Evolutionary conservation across 2,113 vertebrate genomes (phyloP).

Genomic region (Mellivora capensis): DNA sequence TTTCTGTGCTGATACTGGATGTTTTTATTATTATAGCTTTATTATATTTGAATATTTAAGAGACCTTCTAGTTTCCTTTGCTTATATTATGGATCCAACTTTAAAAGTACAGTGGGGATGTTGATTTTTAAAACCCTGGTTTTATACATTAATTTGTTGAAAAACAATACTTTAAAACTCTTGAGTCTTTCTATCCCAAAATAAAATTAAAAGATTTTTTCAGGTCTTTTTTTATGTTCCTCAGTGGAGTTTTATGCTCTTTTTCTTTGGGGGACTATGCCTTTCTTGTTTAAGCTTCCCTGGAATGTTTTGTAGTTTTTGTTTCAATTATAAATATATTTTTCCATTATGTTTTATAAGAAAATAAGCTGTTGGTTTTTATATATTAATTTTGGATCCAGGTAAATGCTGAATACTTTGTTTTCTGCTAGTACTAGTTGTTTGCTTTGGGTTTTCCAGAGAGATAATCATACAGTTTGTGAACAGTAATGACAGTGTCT

Average conservation of each 20-base stretch:
- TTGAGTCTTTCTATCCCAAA: neutral
- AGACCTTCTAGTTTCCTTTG: neutral
- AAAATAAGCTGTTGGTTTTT: neutral
- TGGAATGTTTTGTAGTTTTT: neutral
- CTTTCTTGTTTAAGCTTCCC: neutral
- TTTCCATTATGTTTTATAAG: neutral
- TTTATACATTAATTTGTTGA: constrained; percentile 21
- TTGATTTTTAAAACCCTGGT: neutral
- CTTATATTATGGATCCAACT: neutral
- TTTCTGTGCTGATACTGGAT: neutral
- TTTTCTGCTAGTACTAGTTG: neutral
- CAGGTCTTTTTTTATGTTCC: neutral
- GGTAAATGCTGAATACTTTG: neutral
- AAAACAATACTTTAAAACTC: constrained; percentile 17
- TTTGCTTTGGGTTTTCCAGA: neutral
- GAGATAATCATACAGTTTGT: neutral
- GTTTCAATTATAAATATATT: neutral
- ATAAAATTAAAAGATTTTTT: constrained; percentile 26
- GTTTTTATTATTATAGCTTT: constrained; percentile 26
- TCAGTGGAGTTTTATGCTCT: neutral
- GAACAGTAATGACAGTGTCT: neutral
- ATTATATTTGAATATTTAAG: constrained; percentile 11
- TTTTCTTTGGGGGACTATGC: neutral
- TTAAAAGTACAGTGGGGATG: neutral
- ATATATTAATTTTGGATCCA: neutral